Evolutionary conservation across 2,113 vertebrate species (phyloP), one percentile per base, ranked within the genome.

Genomic region (Setophaga coronata): DNA sequence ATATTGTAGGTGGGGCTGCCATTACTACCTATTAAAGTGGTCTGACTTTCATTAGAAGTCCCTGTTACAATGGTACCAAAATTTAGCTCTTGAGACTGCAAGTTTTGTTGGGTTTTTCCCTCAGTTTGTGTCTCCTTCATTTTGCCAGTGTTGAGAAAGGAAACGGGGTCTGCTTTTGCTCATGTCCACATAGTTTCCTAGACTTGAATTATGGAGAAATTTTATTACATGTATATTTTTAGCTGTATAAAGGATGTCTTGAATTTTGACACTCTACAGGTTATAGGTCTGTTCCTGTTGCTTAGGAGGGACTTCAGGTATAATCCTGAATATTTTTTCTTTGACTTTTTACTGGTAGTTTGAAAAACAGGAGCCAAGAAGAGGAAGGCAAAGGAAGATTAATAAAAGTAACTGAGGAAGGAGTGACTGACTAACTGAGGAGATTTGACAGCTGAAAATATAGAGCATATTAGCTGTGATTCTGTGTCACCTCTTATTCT

Each of bases 11-110:
- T 94, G 78, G 65, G 43, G 48, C 42, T 88, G 82, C 74, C 34
- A 82, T 76, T 82, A 64, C 38, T 93, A 91, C 82, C 90, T 96
- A 93, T 95, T 93, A 88, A 93, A 93, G 38, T 43, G 25, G 54
- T 85, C 94, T 96, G 96, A 70, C 70, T 93, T 91, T 90, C 58
- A 89, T 97, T 96, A 91, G 38, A 77, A 87, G 58, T 79, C 48
- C 19, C 40, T 79, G 28, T 65, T 89, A 65, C 3, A 82, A 65
- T 8, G 12, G 53, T 54, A 64, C 70, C 58, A 77, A 94, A 85
- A 62, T 71, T 66, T 64, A 61, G 48, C 28, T 90, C 66, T 95
- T 84, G 8, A 62, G 83, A 14, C 50, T 58, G 25, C 24, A 51
- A 79, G 7, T 74, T 79, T 82, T 87, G 16, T 74, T 64, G 9